phyloP scores from a whole-genome alignment of 2,113 vertebrate genomes.

The Bombycilla garrulus region DNA sequence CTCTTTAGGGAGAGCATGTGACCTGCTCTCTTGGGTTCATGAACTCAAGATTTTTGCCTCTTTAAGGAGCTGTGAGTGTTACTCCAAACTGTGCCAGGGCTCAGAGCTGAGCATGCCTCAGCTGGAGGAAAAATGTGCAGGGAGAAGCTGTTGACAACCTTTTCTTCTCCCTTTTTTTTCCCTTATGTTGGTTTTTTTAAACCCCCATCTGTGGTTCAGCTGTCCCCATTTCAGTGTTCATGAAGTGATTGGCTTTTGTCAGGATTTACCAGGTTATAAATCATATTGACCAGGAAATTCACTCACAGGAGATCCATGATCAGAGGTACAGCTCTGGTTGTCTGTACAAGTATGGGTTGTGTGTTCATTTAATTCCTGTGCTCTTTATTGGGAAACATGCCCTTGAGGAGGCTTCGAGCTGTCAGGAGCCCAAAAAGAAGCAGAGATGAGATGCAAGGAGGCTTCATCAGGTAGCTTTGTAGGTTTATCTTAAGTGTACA shows the following conservation, averaged over 20 bases:
- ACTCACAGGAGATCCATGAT: background rate
- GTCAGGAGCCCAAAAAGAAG: background rate
- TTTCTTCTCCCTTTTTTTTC: background rate
- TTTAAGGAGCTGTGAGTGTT: background rate
- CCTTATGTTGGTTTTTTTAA: background rate
- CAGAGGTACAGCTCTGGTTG: background rate
- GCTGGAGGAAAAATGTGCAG: background rate
- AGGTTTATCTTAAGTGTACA: background rate
- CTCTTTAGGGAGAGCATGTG: background rate
- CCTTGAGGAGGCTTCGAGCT: background rate
- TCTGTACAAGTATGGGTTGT: background rate
- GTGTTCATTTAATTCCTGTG: background rate
- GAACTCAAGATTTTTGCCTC: slow-evolving; percentile 14
- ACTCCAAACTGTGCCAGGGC: background rate
- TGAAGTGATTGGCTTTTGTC: background rate
- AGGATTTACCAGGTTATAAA: background rate
- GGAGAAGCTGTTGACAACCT: background rate
- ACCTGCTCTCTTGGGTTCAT: background rate
- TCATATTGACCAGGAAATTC: background rate
- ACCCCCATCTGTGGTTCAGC: background rate
- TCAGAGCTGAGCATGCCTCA: background rate
- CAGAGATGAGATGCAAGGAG: background rate
- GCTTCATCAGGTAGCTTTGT: background rate
- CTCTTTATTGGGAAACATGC: background rate
- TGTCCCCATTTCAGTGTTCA: background rate